Evolutionary conservation across 2,888 invertebrate species (phyloP).

Genomic region (Drosophila atroscutellata): DNA sequence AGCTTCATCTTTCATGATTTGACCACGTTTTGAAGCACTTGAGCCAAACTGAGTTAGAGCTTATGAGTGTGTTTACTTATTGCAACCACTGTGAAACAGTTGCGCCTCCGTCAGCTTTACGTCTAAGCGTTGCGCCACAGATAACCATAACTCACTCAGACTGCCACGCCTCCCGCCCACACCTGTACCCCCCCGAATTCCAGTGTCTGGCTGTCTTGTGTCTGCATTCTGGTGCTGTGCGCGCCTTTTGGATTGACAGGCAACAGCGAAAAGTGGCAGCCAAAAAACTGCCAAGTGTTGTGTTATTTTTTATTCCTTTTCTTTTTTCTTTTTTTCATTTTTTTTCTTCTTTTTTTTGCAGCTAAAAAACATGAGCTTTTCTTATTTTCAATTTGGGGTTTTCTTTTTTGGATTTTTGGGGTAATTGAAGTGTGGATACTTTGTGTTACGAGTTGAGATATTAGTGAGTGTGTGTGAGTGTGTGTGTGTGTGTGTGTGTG

Average conservation of each 20-base stretch:
- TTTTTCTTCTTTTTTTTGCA: conserved; percentile 8
- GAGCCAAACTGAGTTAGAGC: background rate
- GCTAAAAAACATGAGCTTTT: conserved; percentile 28
- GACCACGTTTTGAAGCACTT: background rate
- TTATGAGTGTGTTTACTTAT: conserved; percentile 21
- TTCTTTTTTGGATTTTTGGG: conserved; percentile 32
- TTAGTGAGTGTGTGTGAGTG: conserved; percentile 6
- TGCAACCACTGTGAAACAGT: conserved; percentile 43
- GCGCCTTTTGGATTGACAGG: conserved; percentile 73
- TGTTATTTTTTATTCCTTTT: conserved; percentile 50
- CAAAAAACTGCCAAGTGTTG: conserved; percentile 58
- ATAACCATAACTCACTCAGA: conserved; percentile 66
- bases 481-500: background rate
- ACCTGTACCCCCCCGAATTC: background rate
- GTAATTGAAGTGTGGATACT: conserved; percentile 76
- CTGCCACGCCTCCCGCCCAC: conserved; percentile 20
- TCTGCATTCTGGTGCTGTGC: conserved; percentile 56
- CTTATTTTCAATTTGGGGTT: conserved; percentile 16
- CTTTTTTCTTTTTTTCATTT: conserved; percentile 19
- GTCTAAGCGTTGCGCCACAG: conserved; percentile 27
- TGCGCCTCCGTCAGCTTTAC: conserved; percentile 4
- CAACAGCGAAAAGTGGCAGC: conserved; percentile 62
- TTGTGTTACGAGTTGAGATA: conserved; percentile 37
- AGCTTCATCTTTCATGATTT: background rate
- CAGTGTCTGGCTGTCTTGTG: conserved; percentile 9